Conservation (phyloP, 2,888 invertebrate genomes). For the Phanerotoma sp. region DNA sequence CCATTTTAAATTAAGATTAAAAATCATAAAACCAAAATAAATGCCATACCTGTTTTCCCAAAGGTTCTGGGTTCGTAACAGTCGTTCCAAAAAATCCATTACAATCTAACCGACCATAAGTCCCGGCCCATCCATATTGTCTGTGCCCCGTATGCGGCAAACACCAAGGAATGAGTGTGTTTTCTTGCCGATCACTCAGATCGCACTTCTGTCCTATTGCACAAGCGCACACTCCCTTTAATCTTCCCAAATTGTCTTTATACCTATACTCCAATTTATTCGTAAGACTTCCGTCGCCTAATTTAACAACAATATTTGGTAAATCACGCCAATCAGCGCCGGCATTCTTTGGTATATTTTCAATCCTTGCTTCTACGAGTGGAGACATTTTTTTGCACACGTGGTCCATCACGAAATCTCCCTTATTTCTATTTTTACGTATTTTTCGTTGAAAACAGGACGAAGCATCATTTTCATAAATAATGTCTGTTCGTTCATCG, state of each 20-base stretch:
- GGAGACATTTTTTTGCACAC: slow-evolving; percentile 84
- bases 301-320: slow-evolving; percentile 71
- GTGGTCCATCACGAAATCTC: slow-evolving; percentile 65
- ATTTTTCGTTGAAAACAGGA: slow-evolving; percentile 73
- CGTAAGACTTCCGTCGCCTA: slow-evolving; percentile 70
- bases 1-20: neutral
- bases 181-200: slow-evolving; percentile 72
- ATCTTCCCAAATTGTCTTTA: slow-evolving; percentile 56
- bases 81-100: slow-evolving; percentile 85
- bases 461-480: slow-evolving; percentile 70
- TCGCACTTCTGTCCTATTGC: slow-evolving; percentile 68
- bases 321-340: slow-evolving; percentile 87
- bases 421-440: slow-evolving; percentile 16
- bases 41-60: slow-evolving; percentile 76
- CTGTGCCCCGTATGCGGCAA: slow-evolving; percentile 83
- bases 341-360: slow-evolving; percentile 70
- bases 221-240: slow-evolving; percentile 78
- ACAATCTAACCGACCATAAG: slow-evolving; percentile 81
- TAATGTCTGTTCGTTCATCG: slow-evolving; percentile 67
- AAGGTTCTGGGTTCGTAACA: slow-evolving; percentile 83
- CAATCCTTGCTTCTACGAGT: slow-evolving; percentile 75
- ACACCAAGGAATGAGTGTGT: slow-evolving; percentile 87
- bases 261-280: slow-evolving; percentile 64
- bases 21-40: neutral
- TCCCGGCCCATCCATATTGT: slow-evolving; percentile 84